Evolutionary conservation across 2,888 invertebrate genomes (phyloP).

Genomic region (Caradrina clavipalpis): DNA sequence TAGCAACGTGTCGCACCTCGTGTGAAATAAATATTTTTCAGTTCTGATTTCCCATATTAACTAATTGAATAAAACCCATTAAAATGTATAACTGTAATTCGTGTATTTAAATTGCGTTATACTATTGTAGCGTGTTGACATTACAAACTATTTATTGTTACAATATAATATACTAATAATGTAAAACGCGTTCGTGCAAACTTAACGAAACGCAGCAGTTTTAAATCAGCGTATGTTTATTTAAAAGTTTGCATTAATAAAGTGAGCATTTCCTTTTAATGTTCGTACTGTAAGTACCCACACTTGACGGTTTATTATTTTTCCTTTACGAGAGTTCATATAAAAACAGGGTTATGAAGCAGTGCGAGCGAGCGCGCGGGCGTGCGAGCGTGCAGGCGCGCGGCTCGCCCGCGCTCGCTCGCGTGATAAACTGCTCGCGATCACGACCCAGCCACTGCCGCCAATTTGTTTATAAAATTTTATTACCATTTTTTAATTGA

Average conservation of each 20-base stretch:
- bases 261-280: conserved; percentile 43
- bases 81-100: neutral
- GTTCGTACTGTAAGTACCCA: conserved; percentile 6
- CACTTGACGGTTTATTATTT: conserved; percentile 52
- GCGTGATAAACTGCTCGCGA: conserved; percentile 46
- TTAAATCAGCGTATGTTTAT: conserved; percentile 21
- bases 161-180: conserved; percentile 24
- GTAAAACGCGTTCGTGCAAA: conserved; percentile 22
- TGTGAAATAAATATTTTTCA: conserved; percentile 11
- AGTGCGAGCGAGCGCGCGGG: conserved; percentile 3
- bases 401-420: conserved; percentile 21
- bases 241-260: conserved; percentile 46
- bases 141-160: conserved; percentile 26
- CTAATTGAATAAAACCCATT: conserved; percentile 14
- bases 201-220: conserved; percentile 11
- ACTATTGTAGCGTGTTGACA: conserved; percentile 20
- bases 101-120: conserved; percentile 2
- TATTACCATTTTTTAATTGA: conserved; percentile 58
- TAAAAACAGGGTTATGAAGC: conserved; percentile 34
- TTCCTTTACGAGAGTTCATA: conserved; percentile 31
- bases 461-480: conserved; percentile 53
- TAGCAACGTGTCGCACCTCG: neutral
- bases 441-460: conserved; percentile 32
- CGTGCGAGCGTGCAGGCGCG: neutral
- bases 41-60: conserved; percentile 12